A percentile compares a stretch with the other conserved stretches of the same genome.
These are phyloP conservation scores for Stenopsyche tienmushanensis DNA, from an alignment of 1,140 invertebrate genomes.

Conservation along the genomic window DNA sequence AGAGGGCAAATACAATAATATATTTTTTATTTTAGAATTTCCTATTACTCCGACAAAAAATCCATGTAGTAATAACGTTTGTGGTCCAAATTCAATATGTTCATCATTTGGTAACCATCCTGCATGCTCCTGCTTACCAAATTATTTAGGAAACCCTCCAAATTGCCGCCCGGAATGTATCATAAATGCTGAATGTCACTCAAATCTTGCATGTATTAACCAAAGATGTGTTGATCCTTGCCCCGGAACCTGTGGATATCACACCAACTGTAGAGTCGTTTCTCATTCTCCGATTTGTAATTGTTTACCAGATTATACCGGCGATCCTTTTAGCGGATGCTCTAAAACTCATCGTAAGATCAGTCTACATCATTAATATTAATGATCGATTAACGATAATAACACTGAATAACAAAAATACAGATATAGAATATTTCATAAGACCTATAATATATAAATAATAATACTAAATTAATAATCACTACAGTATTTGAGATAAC, in stretches of 20 bases:
- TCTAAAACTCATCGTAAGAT: conserved; percentile 30
- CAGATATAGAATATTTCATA: too few species aligned
- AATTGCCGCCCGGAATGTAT: conserved; percentile 82
- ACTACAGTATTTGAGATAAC: too few species aligned
- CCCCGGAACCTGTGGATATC: conserved; percentile 80
- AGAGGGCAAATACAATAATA: neutral
- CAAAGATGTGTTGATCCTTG: conserved; percentile 81
- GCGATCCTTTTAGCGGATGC: conserved; percentile 83
- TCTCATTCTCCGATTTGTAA: conserved; percentile 81
- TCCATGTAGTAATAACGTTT: conserved; percentile 77
- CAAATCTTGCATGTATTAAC: conserved; percentile 77
- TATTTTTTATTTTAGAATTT: neutral
- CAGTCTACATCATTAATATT: too few species aligned
- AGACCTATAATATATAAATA: neutral
- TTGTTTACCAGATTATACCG: conserved; percentile 76
- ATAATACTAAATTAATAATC: neutral
- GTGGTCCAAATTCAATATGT: conserved; percentile 79
- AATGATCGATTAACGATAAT: too few species aligned
- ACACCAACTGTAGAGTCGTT: conserved; percentile 76
- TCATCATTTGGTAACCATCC: conserved; percentile 68
- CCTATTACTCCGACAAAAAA: conserved; percentile 48
- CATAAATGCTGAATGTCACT: conserved; percentile 78
- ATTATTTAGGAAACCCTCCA: conserved; percentile 76
- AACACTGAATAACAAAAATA: neutral
- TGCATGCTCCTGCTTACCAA: conserved; percentile 75